Evolutionary conservation across 92 coral and sea anemone genomes (phyloP), one percentile per base, ranked within the genome.

Genomic region (Heteractis magnifica): DNA sequence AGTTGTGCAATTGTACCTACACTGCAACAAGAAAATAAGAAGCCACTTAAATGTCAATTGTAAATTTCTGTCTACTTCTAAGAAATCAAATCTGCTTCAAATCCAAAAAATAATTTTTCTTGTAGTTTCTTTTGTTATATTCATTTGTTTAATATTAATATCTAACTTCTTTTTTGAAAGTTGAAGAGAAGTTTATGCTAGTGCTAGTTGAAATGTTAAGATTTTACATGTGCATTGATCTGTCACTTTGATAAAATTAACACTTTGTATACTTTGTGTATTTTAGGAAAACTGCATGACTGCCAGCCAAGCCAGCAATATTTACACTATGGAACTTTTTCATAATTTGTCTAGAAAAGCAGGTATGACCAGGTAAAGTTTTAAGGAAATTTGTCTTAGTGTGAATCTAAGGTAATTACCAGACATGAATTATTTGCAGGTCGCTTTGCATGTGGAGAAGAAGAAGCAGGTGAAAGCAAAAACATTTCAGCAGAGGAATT

Each of bases 401-500:
- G 58, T 53, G 58, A 65, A n/a, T n/a, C 8, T 18, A 7, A 20
- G 18, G 10, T 12, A 10, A n/a, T 21, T 53, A 4, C 58, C 0
- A 21, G 72, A 65, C 26, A 20, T n/a, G 41, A 5, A 16, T 62
- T 62, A 18, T 81, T 3, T 89, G 34, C 65, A 96, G 99, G 99
- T 71, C 87, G 89, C 56, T 82, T 52, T 85, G 93, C 92, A 77
- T 96, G 99, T 78, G 82, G 78, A 71, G 78, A 90, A 51, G 64
- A 75, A 74, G 88, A 85, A 44, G 49, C 73, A 65, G 91, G 51
- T 15, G 77, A 81, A 8, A 84, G 74, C 51, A 94, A 84, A 75
- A 90, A 88, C 65, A 58, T 90, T 51, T 88, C 98, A 8, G 34
- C 77, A 72, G 79, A 80, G 6, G 88, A 82, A 15, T 83, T 89